phyloP scores from a whole-genome alignment of 2,888 invertebrate species.

The Heliconius sara region DNA sequence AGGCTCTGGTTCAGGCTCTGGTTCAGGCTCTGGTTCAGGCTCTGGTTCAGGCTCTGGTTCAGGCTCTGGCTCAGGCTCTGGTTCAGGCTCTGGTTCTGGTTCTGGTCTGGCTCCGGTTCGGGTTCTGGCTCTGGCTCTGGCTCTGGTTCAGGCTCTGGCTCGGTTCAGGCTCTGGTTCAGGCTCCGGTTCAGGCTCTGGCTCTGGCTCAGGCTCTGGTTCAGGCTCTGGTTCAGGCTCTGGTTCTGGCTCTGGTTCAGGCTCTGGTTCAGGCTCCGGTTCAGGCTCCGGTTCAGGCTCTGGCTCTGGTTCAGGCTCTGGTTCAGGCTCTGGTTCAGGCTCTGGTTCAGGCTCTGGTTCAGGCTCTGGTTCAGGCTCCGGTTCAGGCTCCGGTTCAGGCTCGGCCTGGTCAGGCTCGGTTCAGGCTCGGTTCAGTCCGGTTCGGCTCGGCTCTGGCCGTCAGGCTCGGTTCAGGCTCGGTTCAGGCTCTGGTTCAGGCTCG shows the following conservation, averaged over 20 bases:
- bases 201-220: background rate
- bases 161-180: background rate
- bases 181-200: background rate
- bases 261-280: background rate
- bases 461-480: too few species aligned
- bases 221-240: constrained; percentile 55
- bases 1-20: too few species aligned
- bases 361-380: constrained; percentile 47
- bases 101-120: too few species aligned
- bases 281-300: background rate
- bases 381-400: background rate
- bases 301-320: background rate
- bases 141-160: too few species aligned
- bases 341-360: constrained; percentile 68
- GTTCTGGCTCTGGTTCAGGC: constrained; percentile 56
- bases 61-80: too few species aligned
- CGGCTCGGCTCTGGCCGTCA: too few species aligned
- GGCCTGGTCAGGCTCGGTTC: too few species aligned
- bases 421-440: too few species aligned
- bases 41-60: too few species aligned
- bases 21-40: too few species aligned
- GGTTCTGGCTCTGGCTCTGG: constrained; percentile 31
- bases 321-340: constrained; percentile 48
- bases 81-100: too few species aligned
- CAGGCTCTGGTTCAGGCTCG: too few species aligned